phyloP scores from a whole-genome alignment of 2,797 vertebrate genomes.

The Lophius americanus region DNA sequence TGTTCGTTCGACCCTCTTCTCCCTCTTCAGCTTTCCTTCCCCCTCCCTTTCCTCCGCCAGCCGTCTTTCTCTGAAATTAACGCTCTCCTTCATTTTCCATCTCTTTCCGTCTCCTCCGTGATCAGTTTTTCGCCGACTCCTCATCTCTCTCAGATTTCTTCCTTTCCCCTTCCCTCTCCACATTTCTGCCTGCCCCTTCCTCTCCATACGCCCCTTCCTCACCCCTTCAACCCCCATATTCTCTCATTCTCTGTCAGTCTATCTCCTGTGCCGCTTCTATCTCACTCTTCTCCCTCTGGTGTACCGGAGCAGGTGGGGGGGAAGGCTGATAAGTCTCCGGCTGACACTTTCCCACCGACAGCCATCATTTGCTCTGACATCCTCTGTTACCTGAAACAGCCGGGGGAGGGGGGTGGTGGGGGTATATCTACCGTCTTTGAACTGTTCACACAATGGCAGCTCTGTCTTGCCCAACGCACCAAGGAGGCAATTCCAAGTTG shows the following conservation, averaged over 20 bases:
- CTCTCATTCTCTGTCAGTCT: slow-evolving; percentile 26
- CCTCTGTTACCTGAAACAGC: slow-evolving; percentile 41
- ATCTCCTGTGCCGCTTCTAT: slow-evolving; percentile 22
- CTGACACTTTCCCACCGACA: slow-evolving; percentile 42
- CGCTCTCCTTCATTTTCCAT: slow-evolving; percentile 40
- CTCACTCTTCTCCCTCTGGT: slow-evolving; percentile 38
- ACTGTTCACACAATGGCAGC: slow-evolving; percentile 50
- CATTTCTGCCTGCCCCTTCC: slow-evolving; percentile 1
- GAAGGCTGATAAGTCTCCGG: slow-evolving; percentile 63
- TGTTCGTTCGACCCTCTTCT: slow-evolving; percentile 49
- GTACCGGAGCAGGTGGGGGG: slow-evolving; percentile 55
- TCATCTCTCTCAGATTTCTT: background rate
- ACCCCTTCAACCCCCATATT: slow-evolving; percentile 22
- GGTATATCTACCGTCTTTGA: slow-evolving; percentile 53
- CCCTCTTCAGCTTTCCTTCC: slow-evolving; percentile 52
- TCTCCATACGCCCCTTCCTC: slow-evolving; percentile 6
- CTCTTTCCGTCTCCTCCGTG: slow-evolving; percentile 24
- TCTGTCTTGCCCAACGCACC: slow-evolving; percentile 32
- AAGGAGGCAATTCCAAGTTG: slow-evolving; percentile 60
- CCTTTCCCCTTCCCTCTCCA: slow-evolving; percentile 8
- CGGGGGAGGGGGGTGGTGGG: slow-evolving; percentile 7
- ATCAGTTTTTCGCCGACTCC: slow-evolving; percentile 25
- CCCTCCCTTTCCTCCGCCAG: slow-evolving; percentile 34
- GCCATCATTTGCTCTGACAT: slow-evolving; percentile 52
- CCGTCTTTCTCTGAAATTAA: slow-evolving; percentile 26